Evolutionary conservation across 2,888 invertebrate genomes (phyloP).

Genomic region (Drosophila lacicola): DNA sequence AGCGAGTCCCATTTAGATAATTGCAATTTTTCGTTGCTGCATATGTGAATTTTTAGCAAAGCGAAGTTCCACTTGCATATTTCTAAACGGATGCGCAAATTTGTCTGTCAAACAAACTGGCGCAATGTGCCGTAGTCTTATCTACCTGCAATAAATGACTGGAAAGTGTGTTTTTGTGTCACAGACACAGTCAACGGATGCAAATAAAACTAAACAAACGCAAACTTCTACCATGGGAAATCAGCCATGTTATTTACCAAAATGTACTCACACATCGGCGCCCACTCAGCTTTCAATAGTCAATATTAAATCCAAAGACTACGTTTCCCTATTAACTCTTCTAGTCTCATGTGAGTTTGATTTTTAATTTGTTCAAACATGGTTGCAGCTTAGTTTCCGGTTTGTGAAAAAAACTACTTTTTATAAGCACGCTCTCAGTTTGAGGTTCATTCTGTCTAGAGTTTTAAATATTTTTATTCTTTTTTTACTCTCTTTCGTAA

Average conservation of each 20-base stretch:
- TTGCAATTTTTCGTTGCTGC: slow-evolving; percentile 58
- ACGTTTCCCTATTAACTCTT: background rate
- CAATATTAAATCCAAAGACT: background rate
- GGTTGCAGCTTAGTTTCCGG: too few species aligned
- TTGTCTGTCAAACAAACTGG: slow-evolving; percentile 57
- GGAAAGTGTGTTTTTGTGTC: slow-evolving; percentile 71
- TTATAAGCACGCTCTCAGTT: background rate
- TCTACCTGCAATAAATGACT: slow-evolving; percentile 61
- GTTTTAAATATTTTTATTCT: slow-evolving; percentile 5
- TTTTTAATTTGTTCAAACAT: background rate
- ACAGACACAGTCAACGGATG: slow-evolving; percentile 30
- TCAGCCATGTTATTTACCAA: slow-evolving; percentile 15
- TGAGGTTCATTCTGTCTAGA: background rate
- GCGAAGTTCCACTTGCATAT: slow-evolving; percentile 60
- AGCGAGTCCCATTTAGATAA: slow-evolving; percentile 72
- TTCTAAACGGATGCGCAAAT: slow-evolving; percentile 75
- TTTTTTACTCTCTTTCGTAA: background rate
- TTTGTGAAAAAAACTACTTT: too few species aligned
- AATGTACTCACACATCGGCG: slow-evolving; percentile 4
- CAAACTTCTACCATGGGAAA: slow-evolving; percentile 48
- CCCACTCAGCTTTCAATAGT: background rate
- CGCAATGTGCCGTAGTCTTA: slow-evolving; percentile 30
- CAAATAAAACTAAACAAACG: slow-evolving; percentile 30
- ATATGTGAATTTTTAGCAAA: slow-evolving; percentile 29
- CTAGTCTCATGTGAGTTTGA: background rate